Evolutionary conservation across 2,113 vertebrate genomes (phyloP).

Genomic region (Amblyopsis rosae): DNA sequence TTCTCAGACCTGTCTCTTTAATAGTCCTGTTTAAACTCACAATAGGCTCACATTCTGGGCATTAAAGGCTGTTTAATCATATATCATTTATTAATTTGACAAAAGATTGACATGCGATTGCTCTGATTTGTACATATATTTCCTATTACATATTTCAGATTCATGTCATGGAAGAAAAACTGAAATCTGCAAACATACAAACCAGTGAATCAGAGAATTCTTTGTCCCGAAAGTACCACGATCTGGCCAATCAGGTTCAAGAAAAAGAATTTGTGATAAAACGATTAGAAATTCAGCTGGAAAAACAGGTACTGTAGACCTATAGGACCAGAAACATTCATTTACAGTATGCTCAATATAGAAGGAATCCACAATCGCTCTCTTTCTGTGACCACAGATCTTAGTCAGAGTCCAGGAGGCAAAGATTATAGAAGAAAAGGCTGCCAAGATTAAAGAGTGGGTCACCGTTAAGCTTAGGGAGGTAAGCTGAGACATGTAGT

Average conservation of each 20-base stretch:
- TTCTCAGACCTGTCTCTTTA: not conserved
- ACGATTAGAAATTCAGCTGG: conserved; percentile 81
- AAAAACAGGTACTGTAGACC: conserved; percentile 80
- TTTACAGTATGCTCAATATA: conserved; percentile 46
- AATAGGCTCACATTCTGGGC: not conserved
- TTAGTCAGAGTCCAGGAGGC: conserved; percentile 89
- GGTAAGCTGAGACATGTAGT: conserved; percentile 71
- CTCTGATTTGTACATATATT: conserved; percentile 7
- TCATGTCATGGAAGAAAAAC: conserved; percentile 84
- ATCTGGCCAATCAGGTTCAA: conserved; percentile 76
- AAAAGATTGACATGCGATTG: too few species aligned
- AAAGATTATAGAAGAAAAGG: conserved; percentile 91
- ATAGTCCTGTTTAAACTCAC: not conserved
- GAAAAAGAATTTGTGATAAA: conserved; percentile 82
- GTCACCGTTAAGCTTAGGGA: conserved; percentile 89
- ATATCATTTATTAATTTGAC: too few species aligned
- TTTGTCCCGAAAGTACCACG: conserved; percentile 80
- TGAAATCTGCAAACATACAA: conserved; percentile 80
- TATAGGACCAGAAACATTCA: conserved; percentile 36
- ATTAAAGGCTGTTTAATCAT: too few species aligned
- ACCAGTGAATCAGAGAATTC: conserved; percentile 78
- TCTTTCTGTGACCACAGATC: conserved; percentile 75
- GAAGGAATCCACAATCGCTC: conserved; percentile 15
- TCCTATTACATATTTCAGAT: conserved; percentile 72
- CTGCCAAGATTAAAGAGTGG: conserved; percentile 97